These are phyloP conservation scores for Megaceryle maxima DNA, from an alignment of 2,113 vertebrate species.

Conservation along the genomic window DNA sequence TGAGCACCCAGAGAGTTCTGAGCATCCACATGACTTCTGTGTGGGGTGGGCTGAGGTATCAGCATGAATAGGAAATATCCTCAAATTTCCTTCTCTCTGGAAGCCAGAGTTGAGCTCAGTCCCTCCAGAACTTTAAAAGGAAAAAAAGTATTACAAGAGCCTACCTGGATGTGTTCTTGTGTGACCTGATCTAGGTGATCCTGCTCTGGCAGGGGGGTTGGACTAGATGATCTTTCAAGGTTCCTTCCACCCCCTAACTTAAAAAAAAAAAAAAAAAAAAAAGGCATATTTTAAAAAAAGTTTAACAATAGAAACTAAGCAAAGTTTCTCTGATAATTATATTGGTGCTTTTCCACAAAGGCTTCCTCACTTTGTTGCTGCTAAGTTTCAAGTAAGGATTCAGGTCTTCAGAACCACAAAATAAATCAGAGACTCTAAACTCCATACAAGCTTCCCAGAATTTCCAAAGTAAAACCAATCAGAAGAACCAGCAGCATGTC, in stretches of 20 bases:
- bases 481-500: background rate
- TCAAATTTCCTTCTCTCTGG: background rate
- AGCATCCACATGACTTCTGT: background rate
- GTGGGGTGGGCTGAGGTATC: background rate
- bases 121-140: background rate
- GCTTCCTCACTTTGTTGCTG: background rate
- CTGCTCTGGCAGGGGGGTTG: too few relatives aligned
- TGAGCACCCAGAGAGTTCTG: background rate
- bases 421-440: background rate
- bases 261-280: too few relatives aligned
- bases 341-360: background rate
- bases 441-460: background rate
- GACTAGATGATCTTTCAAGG: too few relatives aligned
- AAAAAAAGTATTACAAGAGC: background rate
- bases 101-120: background rate
- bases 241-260: too few relatives aligned
- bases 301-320: background rate
- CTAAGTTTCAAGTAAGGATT: background rate
- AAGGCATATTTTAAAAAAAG: background rate
- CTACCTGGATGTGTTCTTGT: too few relatives aligned
- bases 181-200: too few relatives aligned
- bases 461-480: background rate
- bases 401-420: background rate
- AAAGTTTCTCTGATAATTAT: background rate
- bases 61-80: slow-evolving; percentile 29